Conservation (phyloP, 1,140 invertebrate genomes). For the Drosophila ambigua region DNA sequence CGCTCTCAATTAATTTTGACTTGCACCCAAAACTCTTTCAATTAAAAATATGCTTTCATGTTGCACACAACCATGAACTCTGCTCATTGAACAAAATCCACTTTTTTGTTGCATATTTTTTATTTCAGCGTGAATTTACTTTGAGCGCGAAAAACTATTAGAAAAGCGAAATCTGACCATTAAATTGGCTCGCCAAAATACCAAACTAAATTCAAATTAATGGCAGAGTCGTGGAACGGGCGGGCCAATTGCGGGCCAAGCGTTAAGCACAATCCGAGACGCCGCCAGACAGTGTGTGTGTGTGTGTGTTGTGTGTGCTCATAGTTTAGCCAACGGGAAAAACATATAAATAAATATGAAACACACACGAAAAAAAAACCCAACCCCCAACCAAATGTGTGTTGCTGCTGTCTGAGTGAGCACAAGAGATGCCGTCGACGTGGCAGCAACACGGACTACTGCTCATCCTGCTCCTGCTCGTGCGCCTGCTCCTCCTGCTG, state of each 20-base stretch:
- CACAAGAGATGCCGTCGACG: slow-evolving; percentile 36
- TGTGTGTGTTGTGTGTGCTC: slow-evolving; percentile 63
- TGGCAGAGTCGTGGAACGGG: slow-evolving; percentile 37
- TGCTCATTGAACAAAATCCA: too few relatives aligned
- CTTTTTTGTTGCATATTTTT: not conserved
- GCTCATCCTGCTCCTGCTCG: slow-evolving; percentile 2
- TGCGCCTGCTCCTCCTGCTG: slow-evolving; percentile 1
- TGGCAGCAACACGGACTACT: not conserved
- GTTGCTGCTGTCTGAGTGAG: slow-evolving; percentile 45
- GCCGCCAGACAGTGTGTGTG: slow-evolving; percentile 55
- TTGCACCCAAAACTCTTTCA: too few relatives aligned
- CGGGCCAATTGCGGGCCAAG: slow-evolving; percentile 47
- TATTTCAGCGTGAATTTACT: not conserved
- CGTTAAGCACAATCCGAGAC: slow-evolving; percentile 54
- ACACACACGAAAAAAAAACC: too few relatives aligned
- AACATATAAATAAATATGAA: slow-evolving; percentile 61
- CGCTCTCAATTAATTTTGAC: too few relatives aligned
- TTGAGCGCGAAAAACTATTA: too few relatives aligned
- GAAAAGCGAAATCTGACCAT: slow-evolving; percentile 30
- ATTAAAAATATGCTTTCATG: too few relatives aligned
- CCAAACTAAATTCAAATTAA: slow-evolving; percentile 69
- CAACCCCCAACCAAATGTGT: slow-evolving; percentile 4
- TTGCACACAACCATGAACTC: too few relatives aligned
- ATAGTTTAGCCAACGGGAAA: slow-evolving; percentile 61
- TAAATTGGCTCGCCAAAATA: slow-evolving; percentile 64